Evolutionary conservation across 2,888 invertebrate species (phyloP).

Genomic region (Coelogynopora nodosa): DNA sequence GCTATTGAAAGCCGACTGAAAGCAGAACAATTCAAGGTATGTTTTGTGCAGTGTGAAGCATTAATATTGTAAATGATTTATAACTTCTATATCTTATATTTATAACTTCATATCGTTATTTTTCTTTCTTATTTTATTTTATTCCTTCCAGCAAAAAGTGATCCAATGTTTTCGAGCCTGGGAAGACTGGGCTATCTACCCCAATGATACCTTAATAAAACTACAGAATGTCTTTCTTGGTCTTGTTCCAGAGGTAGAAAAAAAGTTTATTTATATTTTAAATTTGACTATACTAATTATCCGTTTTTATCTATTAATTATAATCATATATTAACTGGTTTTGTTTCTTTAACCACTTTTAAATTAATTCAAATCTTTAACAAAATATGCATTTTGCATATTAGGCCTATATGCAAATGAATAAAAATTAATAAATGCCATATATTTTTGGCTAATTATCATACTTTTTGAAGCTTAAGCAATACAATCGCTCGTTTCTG

Average conservation of each 20-base stretch:
- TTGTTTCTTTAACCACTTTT: too few relatives aligned
- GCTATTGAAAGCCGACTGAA: conserved; percentile 77
- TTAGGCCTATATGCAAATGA: too few relatives aligned
- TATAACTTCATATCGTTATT: not conserved
- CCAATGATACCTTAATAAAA: conserved; percentile 80
- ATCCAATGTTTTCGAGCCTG: conserved; percentile 77
- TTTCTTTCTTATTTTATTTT: not conserved
- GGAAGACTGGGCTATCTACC: conserved; percentile 96
- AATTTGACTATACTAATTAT: not conserved
- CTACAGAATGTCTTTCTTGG: conserved; percentile 87
- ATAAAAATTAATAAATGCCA: too few relatives aligned
- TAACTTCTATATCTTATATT: not conserved
- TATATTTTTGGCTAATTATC: too few relatives aligned
- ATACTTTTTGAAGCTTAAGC: too few relatives aligned
- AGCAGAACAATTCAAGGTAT: conserved; percentile 85
- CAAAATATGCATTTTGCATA: too few relatives aligned
- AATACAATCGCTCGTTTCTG: too few relatives aligned
- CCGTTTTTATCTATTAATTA: too few relatives aligned
- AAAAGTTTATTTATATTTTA: not conserved
- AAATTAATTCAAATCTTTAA: too few relatives aligned
- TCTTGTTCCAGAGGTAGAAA: conserved; percentile 2
- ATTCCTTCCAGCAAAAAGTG: conserved; percentile 66
- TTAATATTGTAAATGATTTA: too few relatives aligned
- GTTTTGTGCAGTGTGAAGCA: too few relatives aligned
- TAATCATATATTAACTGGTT: too few relatives aligned